A percentile compares a stretch with the other conserved stretches of the same genome.
Conservation (phyloP, 2,113 vertebrate genomes). For the Collichthys lucidus region DNA sequence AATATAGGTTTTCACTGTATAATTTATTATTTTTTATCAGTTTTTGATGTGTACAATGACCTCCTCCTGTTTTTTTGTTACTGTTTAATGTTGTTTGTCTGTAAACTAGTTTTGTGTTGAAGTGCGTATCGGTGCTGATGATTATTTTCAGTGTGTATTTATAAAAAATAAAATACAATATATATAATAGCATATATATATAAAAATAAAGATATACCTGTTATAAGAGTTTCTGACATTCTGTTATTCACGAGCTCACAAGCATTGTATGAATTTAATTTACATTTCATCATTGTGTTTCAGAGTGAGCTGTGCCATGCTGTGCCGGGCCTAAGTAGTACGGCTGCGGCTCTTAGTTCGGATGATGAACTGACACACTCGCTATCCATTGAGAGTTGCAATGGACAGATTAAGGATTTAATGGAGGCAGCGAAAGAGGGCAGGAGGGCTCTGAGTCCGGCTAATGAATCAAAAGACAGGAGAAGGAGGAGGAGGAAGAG, state of each 20-base stretch:
- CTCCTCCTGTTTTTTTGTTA: no score
- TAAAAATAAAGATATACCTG: neutral
- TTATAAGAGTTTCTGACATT: conserved; percentile 7
- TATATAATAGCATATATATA: neutral
- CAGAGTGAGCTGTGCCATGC: neutral
- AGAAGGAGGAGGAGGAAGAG: neutral
- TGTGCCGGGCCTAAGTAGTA: conserved; percentile 9
- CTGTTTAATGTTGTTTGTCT: no score
- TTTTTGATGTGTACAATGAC: no score
- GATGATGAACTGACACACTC: conserved; percentile 63
- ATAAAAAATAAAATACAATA: neutral
- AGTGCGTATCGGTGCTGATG: no score
- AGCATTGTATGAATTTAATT: conserved; percentile 44
- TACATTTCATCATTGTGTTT: conserved; percentile 51
- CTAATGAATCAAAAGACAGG: conserved; percentile 68
- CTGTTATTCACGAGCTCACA: conserved; percentile 28
- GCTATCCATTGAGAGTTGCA: conserved; percentile 47
- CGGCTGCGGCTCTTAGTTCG: conserved; percentile 46
- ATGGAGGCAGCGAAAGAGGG: conserved; percentile 72
- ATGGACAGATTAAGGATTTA: conserved; percentile 70
- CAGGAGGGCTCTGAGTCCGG: conserved; percentile 47
- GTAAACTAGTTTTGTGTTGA: no score
- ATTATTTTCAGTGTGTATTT: neutral
- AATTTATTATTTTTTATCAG: no score
- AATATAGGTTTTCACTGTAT: no score